Base-by-base conservation (phyloP, 1,140 invertebrate species). In the Diorhabda sublineata region DNA sequence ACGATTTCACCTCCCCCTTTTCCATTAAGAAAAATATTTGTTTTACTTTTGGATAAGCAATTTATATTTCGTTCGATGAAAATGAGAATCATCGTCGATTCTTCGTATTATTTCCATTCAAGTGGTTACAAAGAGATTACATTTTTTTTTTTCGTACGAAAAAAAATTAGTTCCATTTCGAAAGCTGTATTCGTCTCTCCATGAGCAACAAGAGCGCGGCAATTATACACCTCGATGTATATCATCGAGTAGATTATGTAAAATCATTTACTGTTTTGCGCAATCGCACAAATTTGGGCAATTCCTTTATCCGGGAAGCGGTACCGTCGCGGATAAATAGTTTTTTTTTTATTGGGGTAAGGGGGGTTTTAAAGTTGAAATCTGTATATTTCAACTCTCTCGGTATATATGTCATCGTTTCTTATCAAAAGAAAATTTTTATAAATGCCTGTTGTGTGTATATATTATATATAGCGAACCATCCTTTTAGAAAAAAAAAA, bases 401-500 rank as follows among this genome's bases (percentile, higher is more conserved):
- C 6, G 47, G n/a, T 52, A 8, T 52, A 6, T 8, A 52, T 52
- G 6, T 52, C 47, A 52, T 52, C 2, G 47, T 52, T 8, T 52
- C 6, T 52, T 52, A 52, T 52, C n/a, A 52, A 6, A 52, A 52
- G n/a, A 52, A 8, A 2, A 52, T 4, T 52, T 6, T 9, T 8
- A 52, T 52, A 52, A 52, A 8, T 52, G 6, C n/a, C 47, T 52
- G 47, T 52, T 52, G 47, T 52, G 47, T 52, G 60, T 68, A 62
- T 68, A 68, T 68, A 68, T 61, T 68, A 68, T 68, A 68, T 26
- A 26, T 67, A 67, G 72, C 68, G 74, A 75, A 75, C 74, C 74
- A 75, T 75, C 73, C 66, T 71, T 4, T n/a, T 52, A 68, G 69
- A 70, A 65, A 67, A 69, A 63, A n/a, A 64, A 45, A 45, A 64